Base-by-base conservation (phyloP, 2,888 invertebrate species). In the Apotomis betuletana region DNA sequence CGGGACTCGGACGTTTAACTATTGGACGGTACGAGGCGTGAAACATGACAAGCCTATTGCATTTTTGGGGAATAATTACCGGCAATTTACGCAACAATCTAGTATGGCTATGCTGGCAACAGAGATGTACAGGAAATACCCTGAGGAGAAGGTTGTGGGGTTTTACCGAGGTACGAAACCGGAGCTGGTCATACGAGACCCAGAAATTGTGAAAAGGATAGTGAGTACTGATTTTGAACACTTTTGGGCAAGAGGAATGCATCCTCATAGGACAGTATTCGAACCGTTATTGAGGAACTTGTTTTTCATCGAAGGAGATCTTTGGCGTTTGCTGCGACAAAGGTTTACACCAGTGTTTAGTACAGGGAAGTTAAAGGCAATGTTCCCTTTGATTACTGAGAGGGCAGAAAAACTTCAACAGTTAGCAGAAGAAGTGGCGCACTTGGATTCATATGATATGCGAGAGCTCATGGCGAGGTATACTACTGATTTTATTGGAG, bases 381-480 rank as follows among this genome's bases (percentile, higher is more conserved):
- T 92, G 92, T 92, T 92, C 73, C 88, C 87, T 5, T 83, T 91
- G 27, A 90, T 92, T 41, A 89, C 87, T 9, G 87, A 90, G 0
- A 81, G 89, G 76, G 90, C 91, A 4, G 87, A 89, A 75, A 89
- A 87, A 75, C 75, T 92, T 10, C 88, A 90, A 80, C 12, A 82
- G 2, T 81, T 89, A 52, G 84, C 88, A 4, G 88, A 88, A 70
- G 83, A 86, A 10, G 81, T 89, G 0, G 76, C 81, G 5, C 74
- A 83, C 5, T 81, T 77, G 62, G 87, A 89, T 55, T 83, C 77
- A 74, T 90, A 88, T 63, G 91, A 91, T 73, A 85, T 87, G 3
- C 83, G 88, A 57, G 92, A 92, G 74, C 83, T 91, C 0, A 91
- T 92, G 90, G 91, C 91, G 3, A 84, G 92, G 60, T 92, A 90